A percentile compares a stretch with the other conserved stretches of the same genome.
phyloP scores from a whole-genome alignment of 2,888 invertebrate species.

The Ypsolopha sequella region DNA sequence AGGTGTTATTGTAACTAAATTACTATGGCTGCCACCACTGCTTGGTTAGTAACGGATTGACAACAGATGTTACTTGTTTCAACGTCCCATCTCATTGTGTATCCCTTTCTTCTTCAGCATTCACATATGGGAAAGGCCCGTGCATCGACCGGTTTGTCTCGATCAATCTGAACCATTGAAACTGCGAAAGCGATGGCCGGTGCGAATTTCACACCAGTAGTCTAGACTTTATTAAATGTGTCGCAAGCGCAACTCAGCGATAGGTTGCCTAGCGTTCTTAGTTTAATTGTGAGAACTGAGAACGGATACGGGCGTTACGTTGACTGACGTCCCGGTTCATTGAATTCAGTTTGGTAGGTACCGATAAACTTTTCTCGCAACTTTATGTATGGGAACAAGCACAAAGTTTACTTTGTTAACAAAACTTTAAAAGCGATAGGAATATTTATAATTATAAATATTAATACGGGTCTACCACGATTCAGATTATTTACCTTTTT shows the following conservation, averaged over 20 bases:
- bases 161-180: conserved; percentile 54
- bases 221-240: conserved; percentile 46
- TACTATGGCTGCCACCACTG: no score
- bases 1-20: no score
- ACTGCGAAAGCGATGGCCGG: conserved; percentile 55
- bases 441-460: no score
- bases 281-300: conserved; percentile 54
- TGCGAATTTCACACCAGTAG: conserved; percentile 64
- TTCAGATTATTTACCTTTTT: no score
- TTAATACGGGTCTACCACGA: no score
- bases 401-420: not conserved
- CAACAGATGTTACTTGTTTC: no score
- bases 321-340: conserved; percentile 24
- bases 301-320: conserved; percentile 19
- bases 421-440: not conserved
- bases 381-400: not conserved
- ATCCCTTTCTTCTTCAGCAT: not conserved
- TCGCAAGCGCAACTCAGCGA: conserved; percentile 23
- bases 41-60: no score
- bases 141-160: conserved; percentile 45
- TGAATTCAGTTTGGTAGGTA: conserved; percentile 17
- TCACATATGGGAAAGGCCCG: conserved; percentile 1
- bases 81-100: no score
- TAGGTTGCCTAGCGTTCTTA: conserved; percentile 26
- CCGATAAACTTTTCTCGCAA: conserved; percentile 6